Evolutionary conservation across 2,888 invertebrate species (phyloP).

Genomic region (Acleris emargana): DNA sequence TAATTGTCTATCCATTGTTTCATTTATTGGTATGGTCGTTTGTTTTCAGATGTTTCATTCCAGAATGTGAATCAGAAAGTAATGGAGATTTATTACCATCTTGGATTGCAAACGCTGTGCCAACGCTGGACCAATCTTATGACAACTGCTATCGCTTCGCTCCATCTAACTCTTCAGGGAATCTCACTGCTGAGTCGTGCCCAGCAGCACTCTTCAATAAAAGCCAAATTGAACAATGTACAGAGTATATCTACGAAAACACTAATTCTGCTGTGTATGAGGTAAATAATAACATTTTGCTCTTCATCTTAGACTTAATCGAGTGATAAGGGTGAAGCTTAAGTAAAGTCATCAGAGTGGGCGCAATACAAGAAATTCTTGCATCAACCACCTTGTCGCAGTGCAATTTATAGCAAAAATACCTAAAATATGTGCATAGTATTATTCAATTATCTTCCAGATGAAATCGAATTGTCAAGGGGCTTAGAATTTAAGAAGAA

Average conservation of each 20-base stretch:
- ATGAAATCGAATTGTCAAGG: too few relatives aligned
- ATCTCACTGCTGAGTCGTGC: not conserved
- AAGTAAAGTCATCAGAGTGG: too few relatives aligned
- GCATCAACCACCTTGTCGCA: too few relatives aligned
- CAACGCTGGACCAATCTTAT: not conserved
- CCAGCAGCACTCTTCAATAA: not conserved
- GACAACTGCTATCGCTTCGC: not conserved
- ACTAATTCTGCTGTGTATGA: conserved; percentile 1
- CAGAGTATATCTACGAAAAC: conserved; percentile 4
- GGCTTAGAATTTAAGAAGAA: too few relatives aligned
- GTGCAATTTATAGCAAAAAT: too few relatives aligned
- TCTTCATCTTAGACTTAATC: too few relatives aligned
- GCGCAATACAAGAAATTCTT: too few relatives aligned
- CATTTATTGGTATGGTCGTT: not conserved
- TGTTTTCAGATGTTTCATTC: not conserved
- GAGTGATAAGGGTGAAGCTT: too few relatives aligned
- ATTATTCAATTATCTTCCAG: too few relatives aligned
- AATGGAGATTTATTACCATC: not conserved
- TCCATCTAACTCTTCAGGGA: not conserved
- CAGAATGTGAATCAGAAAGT: not conserved
- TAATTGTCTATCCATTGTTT: not conserved
- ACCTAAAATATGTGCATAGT: too few relatives aligned
- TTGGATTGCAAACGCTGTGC: not conserved
- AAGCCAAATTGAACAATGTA: not conserved
- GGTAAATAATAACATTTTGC: not conserved